Conservation (phyloP, 2,113 vertebrate genomes). For the Smithornis capensis region DNA sequence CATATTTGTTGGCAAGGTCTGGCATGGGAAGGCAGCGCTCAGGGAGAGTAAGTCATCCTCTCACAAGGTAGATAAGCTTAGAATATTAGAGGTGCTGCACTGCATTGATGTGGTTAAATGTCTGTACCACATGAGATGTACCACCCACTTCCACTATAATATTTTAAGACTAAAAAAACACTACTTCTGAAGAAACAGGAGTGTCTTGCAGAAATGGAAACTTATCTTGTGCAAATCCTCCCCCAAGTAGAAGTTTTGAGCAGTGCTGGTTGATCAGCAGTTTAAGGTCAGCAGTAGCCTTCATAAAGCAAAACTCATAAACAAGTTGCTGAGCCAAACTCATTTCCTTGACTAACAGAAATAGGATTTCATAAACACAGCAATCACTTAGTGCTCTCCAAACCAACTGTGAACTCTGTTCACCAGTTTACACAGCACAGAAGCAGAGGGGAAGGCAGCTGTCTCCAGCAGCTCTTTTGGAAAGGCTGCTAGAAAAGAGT, state of each 20-base stretch:
- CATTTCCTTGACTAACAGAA: conserved; percentile 59
- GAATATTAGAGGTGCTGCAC: background rate
- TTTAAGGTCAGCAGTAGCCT: background rate
- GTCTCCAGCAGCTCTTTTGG: background rate
- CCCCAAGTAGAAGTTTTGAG: background rate
- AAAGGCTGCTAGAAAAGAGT: background rate
- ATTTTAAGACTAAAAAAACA: background rate
- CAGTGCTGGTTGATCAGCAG: background rate
- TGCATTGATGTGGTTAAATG: background rate
- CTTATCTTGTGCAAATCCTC: background rate
- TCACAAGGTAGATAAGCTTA: background rate
- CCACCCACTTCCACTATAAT: background rate
- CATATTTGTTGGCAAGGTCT: background rate
- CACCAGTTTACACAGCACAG: fast-evolving
- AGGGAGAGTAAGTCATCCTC: background rate
- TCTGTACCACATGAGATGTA: background rate
- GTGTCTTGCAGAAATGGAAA: background rate
- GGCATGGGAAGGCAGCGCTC: background rate
- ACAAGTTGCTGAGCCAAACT: conserved; percentile 54
- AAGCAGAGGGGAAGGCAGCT: background rate
- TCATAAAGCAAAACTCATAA: conserved; percentile 37
- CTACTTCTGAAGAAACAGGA: background rate
- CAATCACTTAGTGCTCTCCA: background rate
- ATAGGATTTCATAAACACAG: conserved; percentile 55
- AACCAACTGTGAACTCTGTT: background rate